phyloP scores from a whole-genome alignment of 2,113 vertebrate species.

The Indicator maculatus region DNA sequence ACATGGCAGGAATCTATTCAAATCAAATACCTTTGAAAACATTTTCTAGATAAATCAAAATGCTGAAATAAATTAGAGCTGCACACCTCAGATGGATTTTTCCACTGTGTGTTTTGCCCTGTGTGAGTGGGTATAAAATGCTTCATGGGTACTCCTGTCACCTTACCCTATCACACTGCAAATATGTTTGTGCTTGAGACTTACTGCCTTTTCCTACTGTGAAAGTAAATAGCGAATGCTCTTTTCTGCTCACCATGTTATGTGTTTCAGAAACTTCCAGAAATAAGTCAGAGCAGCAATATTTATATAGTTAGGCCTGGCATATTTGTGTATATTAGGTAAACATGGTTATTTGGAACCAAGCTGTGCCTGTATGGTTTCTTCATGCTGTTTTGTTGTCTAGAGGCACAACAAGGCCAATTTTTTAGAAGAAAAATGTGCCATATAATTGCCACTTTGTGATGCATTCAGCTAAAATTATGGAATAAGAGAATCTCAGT shows the following conservation, averaged over 20 bases:
- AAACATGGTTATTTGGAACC: constrained; percentile 70
- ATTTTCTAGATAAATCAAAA: constrained; percentile 2
- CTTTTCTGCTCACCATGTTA: constrained; percentile 14
- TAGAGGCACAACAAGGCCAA: constrained; percentile 64
- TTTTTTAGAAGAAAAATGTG: constrained; percentile 69
- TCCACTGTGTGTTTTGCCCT: constrained; percentile 43
- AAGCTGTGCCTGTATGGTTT: constrained; percentile 64
- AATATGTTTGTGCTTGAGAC: constrained; percentile 42
- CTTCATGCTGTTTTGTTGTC: constrained; percentile 70
- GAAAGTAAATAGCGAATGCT: constrained; percentile 26
- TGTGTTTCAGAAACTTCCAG: constrained; percentile 56
- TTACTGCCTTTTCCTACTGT: constrained; percentile 23
- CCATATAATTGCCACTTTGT: constrained; percentile 69
- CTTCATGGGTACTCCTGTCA: constrained; percentile 22
- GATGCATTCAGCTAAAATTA: constrained; percentile 66
- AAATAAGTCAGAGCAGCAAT: constrained; percentile 62
- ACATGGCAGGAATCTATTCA: background rate
- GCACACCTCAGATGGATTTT: constrained; percentile 24
- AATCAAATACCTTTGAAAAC: background rate
- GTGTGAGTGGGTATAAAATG: constrained; percentile 31
- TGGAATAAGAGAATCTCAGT: constrained; percentile 4
- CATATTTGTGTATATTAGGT: constrained; percentile 72
- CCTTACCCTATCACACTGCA: constrained; percentile 18
- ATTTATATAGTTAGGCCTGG: constrained; percentile 58
- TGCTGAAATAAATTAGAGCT: background rate